phyloP scores from a whole-genome alignment of 2,888 invertebrate genomes.

The Lasioglossum calceatum region DNA sequence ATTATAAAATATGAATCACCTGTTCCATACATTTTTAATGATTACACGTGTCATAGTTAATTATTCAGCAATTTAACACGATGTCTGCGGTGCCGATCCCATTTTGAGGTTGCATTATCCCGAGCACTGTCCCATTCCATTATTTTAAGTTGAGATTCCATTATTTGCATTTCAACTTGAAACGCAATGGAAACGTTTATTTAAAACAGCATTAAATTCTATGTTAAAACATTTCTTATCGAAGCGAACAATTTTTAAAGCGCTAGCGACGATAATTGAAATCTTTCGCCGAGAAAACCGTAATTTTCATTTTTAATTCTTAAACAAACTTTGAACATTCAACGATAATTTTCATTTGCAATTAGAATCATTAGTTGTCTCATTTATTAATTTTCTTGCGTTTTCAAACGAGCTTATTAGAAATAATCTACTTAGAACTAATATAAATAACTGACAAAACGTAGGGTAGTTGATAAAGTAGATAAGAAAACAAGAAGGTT shows the following conservation, averaged over 20 bases:
- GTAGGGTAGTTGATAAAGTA: background rate
- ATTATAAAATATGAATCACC: background rate
- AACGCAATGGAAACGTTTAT: background rate
- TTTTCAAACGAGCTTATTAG: background rate
- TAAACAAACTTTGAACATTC: background rate
- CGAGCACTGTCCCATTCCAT: background rate
- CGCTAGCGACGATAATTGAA: background rate
- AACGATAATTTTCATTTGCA: background rate
- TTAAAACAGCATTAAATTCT: background rate
- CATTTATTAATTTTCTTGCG: background rate
- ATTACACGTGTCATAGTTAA: slow-evolving; percentile 6
- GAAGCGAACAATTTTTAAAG: background rate
- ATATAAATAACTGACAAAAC: background rate
- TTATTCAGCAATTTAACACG: background rate
- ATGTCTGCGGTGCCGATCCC: slow-evolving; percentile 1
- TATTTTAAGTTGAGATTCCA: background rate
- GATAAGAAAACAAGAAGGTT: background rate
- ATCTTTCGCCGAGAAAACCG: background rate
- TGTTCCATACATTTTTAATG: background rate
- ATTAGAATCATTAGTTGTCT: background rate
- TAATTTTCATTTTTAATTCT: background rate
- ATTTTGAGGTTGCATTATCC: slow-evolving; percentile 5
- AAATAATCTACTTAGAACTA: background rate
- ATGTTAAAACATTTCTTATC: background rate
- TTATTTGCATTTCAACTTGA: background rate